Conservation (phyloP, 2,888 invertebrate species). For the Andrena trimmerana region DNA sequence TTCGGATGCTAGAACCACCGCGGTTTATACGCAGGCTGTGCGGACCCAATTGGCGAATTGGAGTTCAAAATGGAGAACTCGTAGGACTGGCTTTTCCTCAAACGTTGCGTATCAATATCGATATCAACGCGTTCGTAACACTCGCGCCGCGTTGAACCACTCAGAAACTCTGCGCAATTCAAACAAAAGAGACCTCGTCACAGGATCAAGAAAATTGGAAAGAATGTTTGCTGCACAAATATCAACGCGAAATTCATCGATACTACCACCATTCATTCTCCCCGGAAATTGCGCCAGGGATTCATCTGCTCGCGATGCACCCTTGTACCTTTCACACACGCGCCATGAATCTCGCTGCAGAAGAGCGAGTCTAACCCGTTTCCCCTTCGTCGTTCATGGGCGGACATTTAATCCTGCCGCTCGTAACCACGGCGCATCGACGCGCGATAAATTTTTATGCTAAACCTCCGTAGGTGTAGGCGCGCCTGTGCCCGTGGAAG, state of each 20-base stretch:
- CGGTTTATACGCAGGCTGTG: neutral
- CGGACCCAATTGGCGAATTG: neutral
- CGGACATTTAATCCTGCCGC: constrained; percentile 13
- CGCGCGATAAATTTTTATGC: constrained; percentile 28
- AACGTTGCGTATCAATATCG: no score
- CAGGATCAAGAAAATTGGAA: neutral
- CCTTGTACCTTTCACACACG: neutral
- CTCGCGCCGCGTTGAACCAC: neutral
- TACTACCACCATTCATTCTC: neutral
- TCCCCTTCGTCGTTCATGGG: neutral
- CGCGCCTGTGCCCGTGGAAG: constrained; percentile 21
- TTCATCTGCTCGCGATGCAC: neutral
- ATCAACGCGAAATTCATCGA: neutral
- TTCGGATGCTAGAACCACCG: neutral
- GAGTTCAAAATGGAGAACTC: neutral
- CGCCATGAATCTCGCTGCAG: neutral
- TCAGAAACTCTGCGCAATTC: neutral
- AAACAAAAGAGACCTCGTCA: neutral
- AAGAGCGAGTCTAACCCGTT: neutral
- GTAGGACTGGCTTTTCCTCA: neutral
- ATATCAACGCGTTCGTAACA: neutral
- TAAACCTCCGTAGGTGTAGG: neutral
- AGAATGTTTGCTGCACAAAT: neutral
- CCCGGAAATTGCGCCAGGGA: neutral
- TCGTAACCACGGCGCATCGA: constrained; percentile 9